Conservation (phyloP, 2,797 vertebrate species). For the Liasis olivaceus region DNA sequence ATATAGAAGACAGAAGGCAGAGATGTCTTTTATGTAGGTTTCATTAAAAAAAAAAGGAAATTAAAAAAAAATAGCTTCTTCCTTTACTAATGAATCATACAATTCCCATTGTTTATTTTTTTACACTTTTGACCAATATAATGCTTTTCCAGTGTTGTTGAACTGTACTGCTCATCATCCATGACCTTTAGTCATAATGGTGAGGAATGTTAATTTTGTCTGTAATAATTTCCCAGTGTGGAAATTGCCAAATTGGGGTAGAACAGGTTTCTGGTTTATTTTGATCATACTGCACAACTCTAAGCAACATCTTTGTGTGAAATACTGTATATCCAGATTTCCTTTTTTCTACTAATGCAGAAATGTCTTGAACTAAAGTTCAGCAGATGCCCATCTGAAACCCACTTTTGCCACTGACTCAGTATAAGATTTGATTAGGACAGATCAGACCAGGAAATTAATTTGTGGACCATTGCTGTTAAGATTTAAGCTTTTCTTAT, state of each 20-base stretch:
- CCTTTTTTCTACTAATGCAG: neutral
- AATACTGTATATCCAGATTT: neutral
- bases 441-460: neutral
- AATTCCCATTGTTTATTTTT: neutral
- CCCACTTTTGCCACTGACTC: neutral
- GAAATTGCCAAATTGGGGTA: neutral
- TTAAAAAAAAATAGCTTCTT: neutral
- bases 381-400: neutral
- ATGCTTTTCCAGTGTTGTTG: neutral
- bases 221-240: neutral
- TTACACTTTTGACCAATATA: neutral
- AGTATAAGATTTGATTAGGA: neutral
- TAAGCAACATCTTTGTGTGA: neutral
- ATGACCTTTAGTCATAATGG: neutral
- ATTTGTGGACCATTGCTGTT: neutral
- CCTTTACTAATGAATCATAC: neutral
- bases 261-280: neutral
- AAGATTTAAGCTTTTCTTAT: neutral
- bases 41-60: neutral
- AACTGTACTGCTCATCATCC: neutral
- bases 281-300: neutral
- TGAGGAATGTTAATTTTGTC: neutral
- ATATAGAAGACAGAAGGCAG: neutral
- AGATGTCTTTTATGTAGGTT: neutral
- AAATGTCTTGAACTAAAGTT: neutral